A percentile compares a stretch with the other conserved stretches of the same genome.
Evolutionary conservation across 37 sponge, comb jelly and placozoan genomes (phyloP).

Genomic region (Petrosia ficiformis): DNA sequence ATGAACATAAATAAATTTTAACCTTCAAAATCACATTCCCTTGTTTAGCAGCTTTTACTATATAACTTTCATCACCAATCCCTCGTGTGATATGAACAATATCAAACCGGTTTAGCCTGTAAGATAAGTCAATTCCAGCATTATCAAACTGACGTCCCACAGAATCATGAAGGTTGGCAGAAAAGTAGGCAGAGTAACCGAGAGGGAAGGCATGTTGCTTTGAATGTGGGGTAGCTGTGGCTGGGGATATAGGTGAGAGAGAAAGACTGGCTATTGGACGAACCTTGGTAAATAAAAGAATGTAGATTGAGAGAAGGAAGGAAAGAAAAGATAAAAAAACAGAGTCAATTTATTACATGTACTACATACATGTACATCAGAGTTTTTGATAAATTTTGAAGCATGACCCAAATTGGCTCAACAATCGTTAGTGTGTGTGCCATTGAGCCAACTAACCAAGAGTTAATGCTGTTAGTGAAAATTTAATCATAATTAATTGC

Average conservation of each 20-base stretch:
- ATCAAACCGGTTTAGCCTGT: conserved; percentile 62
- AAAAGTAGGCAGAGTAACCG: conserved; percentile 75
- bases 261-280: conserved; percentile 55
- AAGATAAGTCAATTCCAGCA: conserved; percentile 41
- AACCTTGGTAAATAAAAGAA: conserved; percentile 17
- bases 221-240: conserved; percentile 59
- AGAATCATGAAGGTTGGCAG: conserved; percentile 63
- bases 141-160: conserved; percentile 63
- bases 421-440: too few species aligned
- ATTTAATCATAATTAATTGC: too few species aligned
- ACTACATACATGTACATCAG: too few species aligned
- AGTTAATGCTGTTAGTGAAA: too few species aligned
- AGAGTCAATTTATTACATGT: too few species aligned
- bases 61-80: conserved; percentile 49
- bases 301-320: not conserved
- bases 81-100: conserved; percentile 50
- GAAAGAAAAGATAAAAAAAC: too few species aligned
- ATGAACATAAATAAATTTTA: not conserved
- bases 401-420: too few species aligned
- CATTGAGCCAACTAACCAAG: too few species aligned
- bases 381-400: too few species aligned
- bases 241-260: conserved; percentile 48
- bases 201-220: conserved; percentile 80
- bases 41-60: conserved; percentile 61
- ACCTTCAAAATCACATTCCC: conserved; percentile 70